A percentile compares a stretch with the other conserved stretches of the same genome.
Evolutionary conservation across 2,797 vertebrate genomes (phyloP).

Genomic region (Danionella dracula): DNA sequence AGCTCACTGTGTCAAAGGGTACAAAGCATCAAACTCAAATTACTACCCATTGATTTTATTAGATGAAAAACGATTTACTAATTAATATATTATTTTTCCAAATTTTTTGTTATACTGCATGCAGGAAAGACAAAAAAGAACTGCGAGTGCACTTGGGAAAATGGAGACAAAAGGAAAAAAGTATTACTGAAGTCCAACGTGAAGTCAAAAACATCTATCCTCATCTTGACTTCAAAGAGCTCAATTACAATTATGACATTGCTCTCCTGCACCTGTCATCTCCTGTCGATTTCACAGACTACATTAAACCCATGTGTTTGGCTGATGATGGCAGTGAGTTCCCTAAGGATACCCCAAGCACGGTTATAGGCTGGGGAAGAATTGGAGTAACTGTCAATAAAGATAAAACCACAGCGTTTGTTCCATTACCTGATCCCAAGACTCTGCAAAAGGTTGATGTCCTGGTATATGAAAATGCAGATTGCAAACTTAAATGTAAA

Average conservation of each 20-base stretch:
- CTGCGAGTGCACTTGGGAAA: too few relatives aligned
- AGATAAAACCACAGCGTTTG: background rate
- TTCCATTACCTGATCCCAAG: background rate
- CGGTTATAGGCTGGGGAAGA: slow-evolving; percentile 41
- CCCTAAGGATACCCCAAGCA: background rate
- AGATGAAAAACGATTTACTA: too few relatives aligned
- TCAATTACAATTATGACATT: slow-evolving; percentile 29
- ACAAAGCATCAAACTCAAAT: too few relatives aligned
- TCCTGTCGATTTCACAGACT: background rate
- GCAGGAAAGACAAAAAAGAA: too few relatives aligned
- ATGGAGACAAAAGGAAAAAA: background rate
- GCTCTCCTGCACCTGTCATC: slow-evolving; percentile 30
- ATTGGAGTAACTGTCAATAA: background rate
- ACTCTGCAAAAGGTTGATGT: slow-evolving; percentile 42
- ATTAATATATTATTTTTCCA: too few relatives aligned
- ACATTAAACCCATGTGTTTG: slow-evolving; percentile 58
- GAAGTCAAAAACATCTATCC: background rate
- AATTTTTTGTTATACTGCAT: too few relatives aligned
- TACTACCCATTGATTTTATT: too few relatives aligned
- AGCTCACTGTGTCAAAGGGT: too few relatives aligned
- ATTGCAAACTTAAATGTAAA: slow-evolving; percentile 2
- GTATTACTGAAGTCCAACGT: too few relatives aligned
- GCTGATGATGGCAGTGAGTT: slow-evolving; percentile 37
- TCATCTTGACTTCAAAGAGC: slow-evolving; percentile 6
- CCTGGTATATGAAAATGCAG: slow-evolving; percentile 13